Percentiles rank a stretch among this genome's conserved stretches.
phyloP scores from a whole-genome alignment of 92 coral and sea anemone genomes.

The Phenganax marumi region DNA sequence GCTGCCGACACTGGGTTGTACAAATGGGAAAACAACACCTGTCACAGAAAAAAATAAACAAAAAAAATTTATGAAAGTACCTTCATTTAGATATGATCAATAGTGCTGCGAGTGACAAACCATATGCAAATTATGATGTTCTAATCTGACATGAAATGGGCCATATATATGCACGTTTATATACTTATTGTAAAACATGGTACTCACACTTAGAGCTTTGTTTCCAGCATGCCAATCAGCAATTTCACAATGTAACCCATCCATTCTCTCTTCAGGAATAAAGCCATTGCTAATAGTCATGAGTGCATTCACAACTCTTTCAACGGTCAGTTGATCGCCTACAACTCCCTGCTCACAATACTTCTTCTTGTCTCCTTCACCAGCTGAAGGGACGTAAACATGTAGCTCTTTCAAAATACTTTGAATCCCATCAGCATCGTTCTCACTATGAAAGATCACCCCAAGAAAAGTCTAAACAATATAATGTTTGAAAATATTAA shows the following conservation, averaged over 20 bases:
- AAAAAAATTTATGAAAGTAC: too few relatives aligned
- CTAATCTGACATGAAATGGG: too few relatives aligned
- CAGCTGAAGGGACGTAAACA: conserved; percentile 52
- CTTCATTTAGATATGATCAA: too few relatives aligned
- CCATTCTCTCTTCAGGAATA: conserved; percentile 54
- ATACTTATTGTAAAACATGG: too few relatives aligned
- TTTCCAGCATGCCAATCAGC: conserved; percentile 69
- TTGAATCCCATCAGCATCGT: conserved; percentile 66
- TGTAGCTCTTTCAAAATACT: conserved; percentile 51
- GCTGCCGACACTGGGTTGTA: conserved; percentile 18
- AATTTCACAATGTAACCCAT: conserved; percentile 58
- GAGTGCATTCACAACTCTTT: conserved; percentile 60
- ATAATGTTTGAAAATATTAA: background rate
- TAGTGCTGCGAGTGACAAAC: too few relatives aligned
- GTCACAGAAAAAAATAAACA: background rate
- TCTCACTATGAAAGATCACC: conserved; percentile 58
- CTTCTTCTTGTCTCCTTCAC: conserved; percentile 48
- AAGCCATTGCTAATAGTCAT: conserved; percentile 60
- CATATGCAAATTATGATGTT: too few relatives aligned
- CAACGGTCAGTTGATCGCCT: conserved; percentile 67
- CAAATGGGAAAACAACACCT: conserved; percentile 20
- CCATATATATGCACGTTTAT: too few relatives aligned
- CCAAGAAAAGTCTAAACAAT: conserved; percentile 60
- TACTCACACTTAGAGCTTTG: conserved; percentile 55
- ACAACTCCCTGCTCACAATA: conserved; percentile 57